Base-by-base conservation (phyloP, 2,113 vertebrate genomes). In the Shinisaurus crocodilurus region DNA sequence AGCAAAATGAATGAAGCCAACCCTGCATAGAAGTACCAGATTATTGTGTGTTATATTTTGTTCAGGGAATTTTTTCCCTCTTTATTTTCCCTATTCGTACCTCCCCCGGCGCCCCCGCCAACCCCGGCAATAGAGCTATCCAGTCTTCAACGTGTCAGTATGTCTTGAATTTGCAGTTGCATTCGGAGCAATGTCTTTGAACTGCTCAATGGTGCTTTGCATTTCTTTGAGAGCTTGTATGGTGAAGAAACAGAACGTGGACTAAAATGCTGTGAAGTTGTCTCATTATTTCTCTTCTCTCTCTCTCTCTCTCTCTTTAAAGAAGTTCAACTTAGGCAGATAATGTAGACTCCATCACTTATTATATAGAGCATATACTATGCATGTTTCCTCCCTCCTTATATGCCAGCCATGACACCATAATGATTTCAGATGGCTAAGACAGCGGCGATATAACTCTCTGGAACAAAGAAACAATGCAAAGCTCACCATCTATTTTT, bases 191-290 rank as follows among this genome's bases (percentile, higher is more conserved):
- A 87, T 88, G 92, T 90, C 93, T 95, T 95, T 95, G 94, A 96
- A 96, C 90, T 94, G 92, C 92, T 95, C 93, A 93, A 86, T 95
- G 92, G 89, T 92, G 74, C 90, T 93, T 96, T 96, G 94, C 92
- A 94, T 96, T 95, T 95, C 93, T 95, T 94, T 92, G 93, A 95
- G 95, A 94, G 85, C 69, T 94, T 95, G 95, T 87, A 95, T 91
- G 92, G 89, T 88, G 91, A 91, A 91, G 92, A 95, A 90, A 94
- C 87, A 90, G 91, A 95, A 90, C 13, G 85, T 87, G 86, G 94
- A 92, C 91, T 88, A 87, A 95, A 93, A 93, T 91, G 88, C 93
- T 85, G 70, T 80, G 92, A 4, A 0, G 90, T 92, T 92, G 79
- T 86, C 94, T 94, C 40, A 90, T 91, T 94, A 89, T 93, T 95